These are phyloP conservation scores for Coelopa pilipes DNA, from an alignment of 2,888 invertebrate genomes.

Conservation along the genomic window DNA sequence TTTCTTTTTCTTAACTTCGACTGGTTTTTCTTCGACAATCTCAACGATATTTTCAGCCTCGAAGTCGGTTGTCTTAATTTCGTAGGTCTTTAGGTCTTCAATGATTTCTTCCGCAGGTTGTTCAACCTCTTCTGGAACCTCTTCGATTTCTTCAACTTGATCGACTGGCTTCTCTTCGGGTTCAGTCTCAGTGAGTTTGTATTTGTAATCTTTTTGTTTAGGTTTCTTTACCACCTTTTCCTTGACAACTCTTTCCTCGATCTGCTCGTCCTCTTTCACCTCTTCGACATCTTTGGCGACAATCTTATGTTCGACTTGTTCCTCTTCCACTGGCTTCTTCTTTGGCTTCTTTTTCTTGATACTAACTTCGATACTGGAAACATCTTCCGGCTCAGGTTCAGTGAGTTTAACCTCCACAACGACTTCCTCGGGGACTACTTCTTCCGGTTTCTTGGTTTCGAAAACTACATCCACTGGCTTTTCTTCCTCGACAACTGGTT, in stretches of 20 bases:
- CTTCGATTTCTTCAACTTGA: conserved; percentile 48
- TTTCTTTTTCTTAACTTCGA: conserved; percentile 49
- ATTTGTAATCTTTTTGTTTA: conserved; percentile 51
- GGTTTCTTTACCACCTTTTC: conserved; percentile 42
- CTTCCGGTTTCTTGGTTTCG: conserved; percentile 46
- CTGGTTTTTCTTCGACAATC: conserved; percentile 44
- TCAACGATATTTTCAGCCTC: conserved; percentile 50
- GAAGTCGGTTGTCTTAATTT: conserved; percentile 56
- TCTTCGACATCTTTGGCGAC: not conserved
- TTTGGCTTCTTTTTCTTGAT: conserved; percentile 54
- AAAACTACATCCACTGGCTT: conserved; percentile 42
- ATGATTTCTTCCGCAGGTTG: conserved; percentile 43
- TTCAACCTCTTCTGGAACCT: conserved; percentile 45
- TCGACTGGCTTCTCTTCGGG: conserved; percentile 51
- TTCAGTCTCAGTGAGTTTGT: conserved; percentile 55
- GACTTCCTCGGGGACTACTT: conserved; percentile 61
- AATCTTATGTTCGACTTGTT: conserved; percentile 44
- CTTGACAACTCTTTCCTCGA: conserved; percentile 35
- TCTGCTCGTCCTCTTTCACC: conserved; percentile 45
- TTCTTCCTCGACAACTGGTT: conserved; percentile 52
- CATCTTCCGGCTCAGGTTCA: conserved; percentile 47
- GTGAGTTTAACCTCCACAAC: conserved; percentile 53
- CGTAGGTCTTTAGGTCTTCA: conserved; percentile 52
- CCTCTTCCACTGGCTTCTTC: conserved; percentile 58
- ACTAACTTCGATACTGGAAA: conserved; percentile 43